These are phyloP conservation scores for Cuculus canorus DNA, from an alignment of 2,797 vertebrate species.

Conservation along the genomic window DNA sequence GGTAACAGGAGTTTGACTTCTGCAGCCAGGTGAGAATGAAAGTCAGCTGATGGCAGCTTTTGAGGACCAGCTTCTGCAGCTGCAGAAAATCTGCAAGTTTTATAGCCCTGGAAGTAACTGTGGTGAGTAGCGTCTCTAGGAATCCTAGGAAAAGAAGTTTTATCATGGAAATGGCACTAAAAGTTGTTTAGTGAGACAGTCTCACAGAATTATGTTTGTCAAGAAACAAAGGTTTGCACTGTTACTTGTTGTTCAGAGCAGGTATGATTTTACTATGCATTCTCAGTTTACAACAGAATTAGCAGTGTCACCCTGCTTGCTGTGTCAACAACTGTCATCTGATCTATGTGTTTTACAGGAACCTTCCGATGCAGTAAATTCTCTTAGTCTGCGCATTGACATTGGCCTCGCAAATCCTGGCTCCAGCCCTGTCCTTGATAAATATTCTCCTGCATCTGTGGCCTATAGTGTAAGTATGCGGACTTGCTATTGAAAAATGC, in stretches of 20 bases:
- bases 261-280: neutral
- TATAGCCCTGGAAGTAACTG: neutral
- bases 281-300: neutral
- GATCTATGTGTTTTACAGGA: constrained; percentile 75
- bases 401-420: constrained; percentile 78
- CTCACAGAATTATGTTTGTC: neutral
- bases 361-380: constrained; percentile 85
- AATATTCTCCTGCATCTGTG: constrained; percentile 78
- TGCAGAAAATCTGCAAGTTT: neutral
- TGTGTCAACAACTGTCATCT: neutral
- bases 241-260: neutral
- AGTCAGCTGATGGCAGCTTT: neutral
- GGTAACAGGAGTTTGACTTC: neutral
- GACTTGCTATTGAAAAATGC: neutral
- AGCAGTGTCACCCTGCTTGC: neutral
- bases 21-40: neutral
- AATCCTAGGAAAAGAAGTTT: neutral
- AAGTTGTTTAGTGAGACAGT: neutral
- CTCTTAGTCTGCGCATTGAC: constrained; percentile 85
- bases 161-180: neutral
- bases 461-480: constrained; percentile 86
- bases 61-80: neutral
- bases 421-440: constrained; percentile 85
- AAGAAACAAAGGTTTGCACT: neutral
- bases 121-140: neutral